Conservation (phyloP, 2,113 vertebrate species). For the Sinosuthora webbiana region DNA sequence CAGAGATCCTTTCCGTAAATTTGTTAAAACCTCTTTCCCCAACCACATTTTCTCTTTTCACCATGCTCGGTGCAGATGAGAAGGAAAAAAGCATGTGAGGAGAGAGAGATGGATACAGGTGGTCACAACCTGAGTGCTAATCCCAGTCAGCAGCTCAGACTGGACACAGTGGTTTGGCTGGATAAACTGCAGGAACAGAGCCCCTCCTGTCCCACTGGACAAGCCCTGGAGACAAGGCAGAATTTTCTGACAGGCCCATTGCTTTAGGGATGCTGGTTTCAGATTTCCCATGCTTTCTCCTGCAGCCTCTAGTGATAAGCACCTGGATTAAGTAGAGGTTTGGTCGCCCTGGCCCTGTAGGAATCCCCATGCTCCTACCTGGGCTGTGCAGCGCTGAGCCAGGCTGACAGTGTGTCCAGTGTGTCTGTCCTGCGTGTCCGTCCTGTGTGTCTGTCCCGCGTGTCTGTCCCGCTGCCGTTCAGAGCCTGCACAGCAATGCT, state of each 20-base stretch:
- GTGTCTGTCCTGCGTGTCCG: accelerated
- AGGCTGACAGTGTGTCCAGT: accelerated
- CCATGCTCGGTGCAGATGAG: neutral
- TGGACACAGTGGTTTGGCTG: accelerated
- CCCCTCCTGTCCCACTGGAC: neutral
- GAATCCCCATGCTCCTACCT: neutral
- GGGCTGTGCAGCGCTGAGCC: accelerated
- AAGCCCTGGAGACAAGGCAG: neutral
- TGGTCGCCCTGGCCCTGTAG: neutral
- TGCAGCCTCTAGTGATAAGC: neutral
- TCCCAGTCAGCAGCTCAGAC: neutral
- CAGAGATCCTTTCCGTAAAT: neutral
- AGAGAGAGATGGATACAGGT: neutral
- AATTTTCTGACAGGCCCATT: neutral
- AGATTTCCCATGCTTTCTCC: neutral
- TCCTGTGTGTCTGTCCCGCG: accelerated
- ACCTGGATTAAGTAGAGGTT: neutral
- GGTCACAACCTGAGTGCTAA: accelerated
- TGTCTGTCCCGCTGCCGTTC: accelerated
- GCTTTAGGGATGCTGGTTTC: neutral
- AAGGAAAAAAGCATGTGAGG: neutral
- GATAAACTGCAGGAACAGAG: neutral
- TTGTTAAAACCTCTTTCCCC: neutral
- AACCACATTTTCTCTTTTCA: neutral
- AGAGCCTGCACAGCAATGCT: neutral